These are phyloP conservation scores for Drosophila guanche DNA, from an alignment of 1,140 invertebrate species.

Conservation along the genomic window DNA sequence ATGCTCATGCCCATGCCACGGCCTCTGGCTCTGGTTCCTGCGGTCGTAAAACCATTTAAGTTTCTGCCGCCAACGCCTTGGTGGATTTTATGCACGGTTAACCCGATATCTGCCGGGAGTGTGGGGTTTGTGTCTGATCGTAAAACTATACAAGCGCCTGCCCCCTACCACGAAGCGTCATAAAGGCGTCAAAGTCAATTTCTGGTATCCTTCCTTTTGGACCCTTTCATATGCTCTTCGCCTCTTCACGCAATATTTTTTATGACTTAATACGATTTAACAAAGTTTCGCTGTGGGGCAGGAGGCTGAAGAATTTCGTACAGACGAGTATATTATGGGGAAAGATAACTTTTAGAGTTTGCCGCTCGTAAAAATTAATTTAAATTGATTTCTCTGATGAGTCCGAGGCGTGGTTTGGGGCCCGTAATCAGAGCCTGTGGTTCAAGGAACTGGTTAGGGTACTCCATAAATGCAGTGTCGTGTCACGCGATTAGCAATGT, in stretches of 20 bases:
- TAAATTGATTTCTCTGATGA: slow-evolving; percentile 63
- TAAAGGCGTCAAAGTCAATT: slow-evolving; percentile 76
- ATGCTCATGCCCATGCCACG: slow-evolving; percentile 9
- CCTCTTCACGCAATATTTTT: slow-evolving; percentile 36
- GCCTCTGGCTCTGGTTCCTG: neutral
- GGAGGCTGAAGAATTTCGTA: neutral
- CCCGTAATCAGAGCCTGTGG: slow-evolving; percentile 1
- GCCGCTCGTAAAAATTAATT: slow-evolving; percentile 72
- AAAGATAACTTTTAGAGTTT: slow-evolving; percentile 44
- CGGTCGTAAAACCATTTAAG: slow-evolving; percentile 74
- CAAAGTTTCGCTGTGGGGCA: slow-evolving; percentile 22
- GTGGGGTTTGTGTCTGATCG: slow-evolving; percentile 39
- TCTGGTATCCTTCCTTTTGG: slow-evolving; percentile 47
- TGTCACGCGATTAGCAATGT: neutral
- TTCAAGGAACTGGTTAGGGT: slow-evolving; percentile 16
- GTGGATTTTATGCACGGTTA: slow-evolving; percentile 77
- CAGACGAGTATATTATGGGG: neutral
- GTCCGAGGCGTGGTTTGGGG: slow-evolving; percentile 5
- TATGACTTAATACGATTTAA: slow-evolving; percentile 69
- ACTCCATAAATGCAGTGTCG: neutral
- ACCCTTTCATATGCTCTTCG: slow-evolving; percentile 15
- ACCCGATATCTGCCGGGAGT: slow-evolving; percentile 45
- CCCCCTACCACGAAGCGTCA: slow-evolving; percentile 19
- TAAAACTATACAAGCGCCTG: slow-evolving; percentile 74
- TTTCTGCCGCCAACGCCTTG: slow-evolving; percentile 62